phyloP scores from a whole-genome alignment of 2,888 invertebrate species.

The Parnassius smintheus region DNA sequence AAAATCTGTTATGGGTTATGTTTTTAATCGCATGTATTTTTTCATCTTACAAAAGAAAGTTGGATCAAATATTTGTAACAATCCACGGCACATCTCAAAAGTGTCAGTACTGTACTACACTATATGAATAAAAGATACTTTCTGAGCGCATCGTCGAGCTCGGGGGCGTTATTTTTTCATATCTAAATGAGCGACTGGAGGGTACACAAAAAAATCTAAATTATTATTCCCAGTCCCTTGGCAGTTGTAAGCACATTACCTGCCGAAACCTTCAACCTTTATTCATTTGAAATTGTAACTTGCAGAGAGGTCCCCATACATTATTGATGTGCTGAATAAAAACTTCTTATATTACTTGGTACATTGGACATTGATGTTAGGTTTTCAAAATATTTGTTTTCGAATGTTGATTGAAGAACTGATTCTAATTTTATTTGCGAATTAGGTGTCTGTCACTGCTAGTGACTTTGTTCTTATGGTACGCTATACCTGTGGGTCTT shows the following conservation, averaged over 20 bases:
- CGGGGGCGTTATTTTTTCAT: constrained; percentile 46
- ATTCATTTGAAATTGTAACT: constrained; percentile 39
- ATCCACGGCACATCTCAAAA: constrained; percentile 23
- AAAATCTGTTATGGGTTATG: too few species aligned
- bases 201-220: constrained; percentile 42
- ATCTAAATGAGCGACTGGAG: constrained; percentile 47
- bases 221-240: constrained; percentile 47
- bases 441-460: constrained; percentile 12
- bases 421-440: constrained; percentile 20
- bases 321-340: constrained; percentile 33
- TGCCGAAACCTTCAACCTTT: constrained; percentile 34
- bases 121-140: constrained; percentile 35
- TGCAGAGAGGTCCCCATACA: constrained; percentile 33
- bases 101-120: constrained; percentile 27
- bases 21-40: too few species aligned
- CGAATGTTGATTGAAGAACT: constrained; percentile 17
- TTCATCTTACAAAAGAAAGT: constrained; percentile 7
- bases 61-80: constrained; percentile 19
- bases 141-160: constrained; percentile 31
- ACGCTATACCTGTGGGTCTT: too few species aligned
- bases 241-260: constrained; percentile 41
- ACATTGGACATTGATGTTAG: constrained; percentile 20
- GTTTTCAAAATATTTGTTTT: constrained; percentile 22
- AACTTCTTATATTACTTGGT: constrained; percentile 30
- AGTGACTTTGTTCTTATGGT: not conserved